These are phyloP conservation scores for Zele albiditarsus DNA, from an alignment of 2,888 invertebrate genomes.

Conservation along the genomic window DNA sequence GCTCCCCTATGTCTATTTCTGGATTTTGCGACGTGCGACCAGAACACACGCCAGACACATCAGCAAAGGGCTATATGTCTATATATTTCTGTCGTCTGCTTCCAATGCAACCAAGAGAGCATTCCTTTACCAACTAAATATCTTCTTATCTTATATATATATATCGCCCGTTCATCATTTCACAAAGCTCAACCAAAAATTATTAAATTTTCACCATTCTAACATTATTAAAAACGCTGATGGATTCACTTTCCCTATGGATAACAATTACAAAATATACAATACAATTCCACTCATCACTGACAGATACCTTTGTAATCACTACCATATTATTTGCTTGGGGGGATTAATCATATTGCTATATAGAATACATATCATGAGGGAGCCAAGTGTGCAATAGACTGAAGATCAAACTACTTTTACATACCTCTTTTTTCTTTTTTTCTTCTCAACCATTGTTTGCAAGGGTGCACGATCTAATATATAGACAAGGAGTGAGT, in stretches of 20 bases:
- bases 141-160: not conserved
- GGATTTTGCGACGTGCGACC: constrained; percentile 39
- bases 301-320: not conserved
- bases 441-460: constrained; percentile 6
- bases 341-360: not conserved
- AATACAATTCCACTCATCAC: not conserved
- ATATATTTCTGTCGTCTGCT: constrained; percentile 26
- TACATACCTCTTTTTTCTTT: no score
- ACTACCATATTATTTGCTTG: not conserved
- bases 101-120: constrained; percentile 30
- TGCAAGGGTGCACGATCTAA: not conserved
- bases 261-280: no score
- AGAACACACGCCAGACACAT: constrained; percentile 38
- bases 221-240: no score
- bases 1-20: constrained; percentile 40
- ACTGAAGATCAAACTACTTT: constrained; percentile 26
- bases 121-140: constrained; percentile 22
- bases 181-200: no score
- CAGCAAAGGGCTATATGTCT: constrained; percentile 32
- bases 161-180: not conserved
- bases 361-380: not conserved
- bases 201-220: no score
- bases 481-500: not conserved
- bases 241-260: no score
- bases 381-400: constrained; percentile 14